A percentile compares a stretch with the other conserved stretches of the same genome.
phyloP scores from a whole-genome alignment of 2,797 vertebrate genomes.

The Lophotriccus pileatus region DNA sequence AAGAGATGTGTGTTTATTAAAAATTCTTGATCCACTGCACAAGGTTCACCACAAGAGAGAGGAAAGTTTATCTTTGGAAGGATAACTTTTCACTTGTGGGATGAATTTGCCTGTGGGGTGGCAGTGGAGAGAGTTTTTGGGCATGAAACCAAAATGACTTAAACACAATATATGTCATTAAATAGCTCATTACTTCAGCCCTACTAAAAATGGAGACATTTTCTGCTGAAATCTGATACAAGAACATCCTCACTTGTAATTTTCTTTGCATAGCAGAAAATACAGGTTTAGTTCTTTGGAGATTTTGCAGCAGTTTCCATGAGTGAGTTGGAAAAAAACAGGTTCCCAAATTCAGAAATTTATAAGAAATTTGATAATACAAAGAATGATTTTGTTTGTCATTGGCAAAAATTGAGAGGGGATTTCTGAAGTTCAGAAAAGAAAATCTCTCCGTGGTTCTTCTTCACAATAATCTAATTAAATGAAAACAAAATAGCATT shows the following conservation, averaged over 20 bases:
- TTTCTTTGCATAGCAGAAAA: conserved; percentile 15
- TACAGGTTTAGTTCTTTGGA: background rate
- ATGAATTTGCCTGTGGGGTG: background rate
- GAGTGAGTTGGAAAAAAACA: background rate
- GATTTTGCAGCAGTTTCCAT: background rate
- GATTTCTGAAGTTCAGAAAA: background rate
- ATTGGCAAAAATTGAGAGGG: background rate
- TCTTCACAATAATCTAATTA: background rate
- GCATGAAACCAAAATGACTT: conserved; percentile 12
- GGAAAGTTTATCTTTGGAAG: conserved; percentile 45
- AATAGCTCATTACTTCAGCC: conserved; percentile 38
- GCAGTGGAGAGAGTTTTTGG: background rate
- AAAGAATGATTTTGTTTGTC: background rate
- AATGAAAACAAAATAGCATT: background rate
- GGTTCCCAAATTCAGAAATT: background rate
- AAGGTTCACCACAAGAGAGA: conserved; percentile 19
- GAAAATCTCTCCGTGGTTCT: background rate
- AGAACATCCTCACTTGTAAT: background rate
- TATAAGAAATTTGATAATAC: background rate
- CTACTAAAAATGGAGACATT: background rate
- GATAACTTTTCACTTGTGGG: conserved; percentile 26
- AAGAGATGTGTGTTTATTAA: conserved; percentile 16
- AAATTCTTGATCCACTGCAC: conserved; percentile 21
- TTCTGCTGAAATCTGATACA: background rate
- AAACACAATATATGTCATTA: conserved; percentile 10